A percentile compares a stretch with the other conserved stretches of the same genome.
Evolutionary conservation across 2,797 vertebrate genomes (phyloP).

Genomic region (Coregonus suidteri): DNA sequence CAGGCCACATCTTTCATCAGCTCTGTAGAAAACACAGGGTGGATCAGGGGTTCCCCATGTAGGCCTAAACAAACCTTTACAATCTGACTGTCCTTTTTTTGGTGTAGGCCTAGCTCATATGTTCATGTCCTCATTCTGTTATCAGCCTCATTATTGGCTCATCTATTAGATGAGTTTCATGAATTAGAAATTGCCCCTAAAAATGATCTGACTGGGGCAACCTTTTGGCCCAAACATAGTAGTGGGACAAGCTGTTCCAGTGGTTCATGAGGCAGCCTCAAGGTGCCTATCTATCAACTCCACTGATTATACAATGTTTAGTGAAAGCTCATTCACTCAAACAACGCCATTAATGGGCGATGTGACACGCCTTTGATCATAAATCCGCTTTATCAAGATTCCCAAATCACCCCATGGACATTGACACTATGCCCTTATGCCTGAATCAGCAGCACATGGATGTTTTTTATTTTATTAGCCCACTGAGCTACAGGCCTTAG

Average conservation of each 20-base stretch:
- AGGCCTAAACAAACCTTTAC: neutral
- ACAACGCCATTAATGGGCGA: conserved; percentile 10
- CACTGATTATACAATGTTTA: conserved; percentile 26
- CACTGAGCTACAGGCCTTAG: no score
- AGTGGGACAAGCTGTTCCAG: conserved; percentile 18
- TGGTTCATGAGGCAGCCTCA: conserved; percentile 5
- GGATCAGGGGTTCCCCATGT: neutral
- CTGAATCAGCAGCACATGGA: neutral
- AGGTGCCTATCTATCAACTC: neutral
- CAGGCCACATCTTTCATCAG: neutral
- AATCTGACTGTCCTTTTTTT: neutral
- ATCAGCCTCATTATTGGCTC: neutral
- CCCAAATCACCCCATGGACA: neutral
- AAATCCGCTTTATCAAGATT: neutral
- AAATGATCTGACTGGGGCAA: conserved; percentile 9
- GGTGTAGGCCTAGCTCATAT: neutral
- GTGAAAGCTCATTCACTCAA: conserved; percentile 2
- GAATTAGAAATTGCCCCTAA: neutral
- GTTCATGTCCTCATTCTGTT: neutral
- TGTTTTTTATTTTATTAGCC: neutral
- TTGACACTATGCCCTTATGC: neutral
- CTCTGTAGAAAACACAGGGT: neutral
- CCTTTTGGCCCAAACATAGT: conserved; percentile 58
- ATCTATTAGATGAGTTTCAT: neutral
- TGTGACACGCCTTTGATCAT: neutral